A percentile compares a stretch with the other conserved stretches of the same genome.
Evolutionary conservation across 2,797 vertebrate species (phyloP).

Genomic region (Potorous gilbertii): DNA sequence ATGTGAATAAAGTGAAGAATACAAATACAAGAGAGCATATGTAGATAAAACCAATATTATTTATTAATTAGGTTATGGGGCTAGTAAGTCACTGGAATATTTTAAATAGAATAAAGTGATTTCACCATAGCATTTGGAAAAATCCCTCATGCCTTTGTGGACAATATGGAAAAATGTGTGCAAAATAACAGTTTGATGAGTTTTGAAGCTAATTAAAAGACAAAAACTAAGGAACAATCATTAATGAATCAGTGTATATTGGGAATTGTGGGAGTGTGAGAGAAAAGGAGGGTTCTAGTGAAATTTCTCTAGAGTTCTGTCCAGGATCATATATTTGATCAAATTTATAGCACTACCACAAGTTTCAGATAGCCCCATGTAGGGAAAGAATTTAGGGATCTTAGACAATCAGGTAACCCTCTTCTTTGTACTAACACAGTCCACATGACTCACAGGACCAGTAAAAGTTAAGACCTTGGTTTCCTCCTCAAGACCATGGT

Average conservation of each 20-base stretch:
- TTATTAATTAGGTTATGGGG: background rate
- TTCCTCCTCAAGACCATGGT: background rate
- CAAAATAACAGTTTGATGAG: background rate
- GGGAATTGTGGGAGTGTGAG: background rate
- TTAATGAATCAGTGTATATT: background rate
- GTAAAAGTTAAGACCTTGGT: background rate
- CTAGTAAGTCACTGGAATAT: background rate
- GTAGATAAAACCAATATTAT: background rate
- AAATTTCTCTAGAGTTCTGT: background rate
- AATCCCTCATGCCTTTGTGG: background rate
- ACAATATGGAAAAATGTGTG: background rate
- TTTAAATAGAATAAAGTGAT: background rate
- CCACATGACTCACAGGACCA: background rate
- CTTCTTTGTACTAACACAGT: background rate
- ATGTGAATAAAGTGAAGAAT: background rate
- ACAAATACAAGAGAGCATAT: background rate
- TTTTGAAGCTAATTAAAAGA: background rate
- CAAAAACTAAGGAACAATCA: background rate
- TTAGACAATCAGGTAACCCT: background rate
- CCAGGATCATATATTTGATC: background rate
- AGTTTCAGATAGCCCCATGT: background rate
- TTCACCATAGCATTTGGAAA: background rate
- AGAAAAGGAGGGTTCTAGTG: background rate
- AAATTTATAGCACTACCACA: background rate
- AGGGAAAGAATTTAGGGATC: background rate